These are phyloP conservation scores for Xanthorhoe designata DNA, from an alignment of 2,888 invertebrate genomes.

Conservation along the genomic window DNA sequence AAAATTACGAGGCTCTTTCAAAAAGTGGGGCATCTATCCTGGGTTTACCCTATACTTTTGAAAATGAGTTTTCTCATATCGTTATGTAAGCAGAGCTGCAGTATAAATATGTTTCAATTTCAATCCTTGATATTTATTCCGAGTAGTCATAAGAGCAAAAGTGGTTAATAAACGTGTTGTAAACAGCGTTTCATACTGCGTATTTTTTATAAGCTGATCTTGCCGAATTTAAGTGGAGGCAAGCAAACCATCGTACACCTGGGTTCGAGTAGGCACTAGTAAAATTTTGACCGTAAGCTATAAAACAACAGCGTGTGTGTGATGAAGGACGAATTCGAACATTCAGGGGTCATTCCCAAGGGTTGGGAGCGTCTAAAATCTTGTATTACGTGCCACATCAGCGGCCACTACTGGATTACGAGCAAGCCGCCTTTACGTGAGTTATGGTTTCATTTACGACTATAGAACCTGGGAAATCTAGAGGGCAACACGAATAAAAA, in stretches of 20 bases:
- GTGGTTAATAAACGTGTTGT: neutral
- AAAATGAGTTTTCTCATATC: conserved; percentile 37
- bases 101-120: conserved; percentile 6
- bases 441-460: conserved; percentile 71
- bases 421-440: conserved; percentile 64
- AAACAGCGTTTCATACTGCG: conserved; percentile 6
- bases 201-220: conserved; percentile 16
- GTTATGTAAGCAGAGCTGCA: conserved; percentile 7
- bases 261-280: conserved; percentile 50
- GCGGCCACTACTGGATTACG: conserved; percentile 71
- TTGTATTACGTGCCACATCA: conserved; percentile 72
- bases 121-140: conserved; percentile 8
- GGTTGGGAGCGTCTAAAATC: conserved; percentile 66
- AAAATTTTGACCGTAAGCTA: conserved; percentile 62
- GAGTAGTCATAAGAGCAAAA: conserved; percentile 2
- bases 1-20: too few relatives aligned
- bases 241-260: conserved; percentile 53
- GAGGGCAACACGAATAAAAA: conserved; percentile 40
- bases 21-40: too few relatives aligned
- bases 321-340: conserved; percentile 72
- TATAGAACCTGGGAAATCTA: conserved; percentile 52
- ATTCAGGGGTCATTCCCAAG: conserved; percentile 68
- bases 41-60: too few relatives aligned
- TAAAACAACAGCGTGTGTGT: conserved; percentile 67
- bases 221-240: conserved; percentile 19